phyloP scores from a whole-genome alignment of 2,797 vertebrate species.

The Melanitta fusca region DNA sequence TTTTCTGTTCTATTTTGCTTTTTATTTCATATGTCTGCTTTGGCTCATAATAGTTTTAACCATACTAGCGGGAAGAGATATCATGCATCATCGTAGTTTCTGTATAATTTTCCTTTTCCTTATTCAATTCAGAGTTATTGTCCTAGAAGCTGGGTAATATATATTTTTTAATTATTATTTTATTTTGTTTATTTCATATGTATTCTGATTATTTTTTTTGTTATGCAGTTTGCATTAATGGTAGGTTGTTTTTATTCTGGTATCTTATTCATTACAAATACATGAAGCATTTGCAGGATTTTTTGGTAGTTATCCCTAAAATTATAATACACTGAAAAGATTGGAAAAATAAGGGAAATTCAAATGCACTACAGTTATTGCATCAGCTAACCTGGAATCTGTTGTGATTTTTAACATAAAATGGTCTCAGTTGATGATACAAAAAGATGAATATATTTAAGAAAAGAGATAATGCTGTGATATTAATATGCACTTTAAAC shows the following conservation, averaged over 20 bases:
- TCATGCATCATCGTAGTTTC: not conserved
- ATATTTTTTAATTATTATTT: not conserved
- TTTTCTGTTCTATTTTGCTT: not conserved
- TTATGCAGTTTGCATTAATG: not conserved
- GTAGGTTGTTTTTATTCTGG: not conserved
- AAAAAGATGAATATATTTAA: not conserved
- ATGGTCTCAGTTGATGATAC: not conserved
- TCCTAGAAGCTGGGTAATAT: not conserved
- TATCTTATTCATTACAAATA: not conserved
- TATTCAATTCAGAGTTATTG: not conserved
- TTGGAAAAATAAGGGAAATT: not conserved
- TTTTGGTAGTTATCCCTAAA: not conserved
- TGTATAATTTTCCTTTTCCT: not conserved
- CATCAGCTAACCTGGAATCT: not conserved
- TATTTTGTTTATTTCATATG: not conserved
- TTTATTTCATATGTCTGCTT: not conserved
- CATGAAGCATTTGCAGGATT: not conserved
- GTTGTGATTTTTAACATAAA: not conserved
- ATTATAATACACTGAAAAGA: not conserved
- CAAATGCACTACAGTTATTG: no score
- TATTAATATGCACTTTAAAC: not conserved
- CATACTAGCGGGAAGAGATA: not conserved
- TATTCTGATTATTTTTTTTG: not conserved
- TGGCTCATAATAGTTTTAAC: not conserved
- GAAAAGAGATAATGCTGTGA: not conserved